Conservation (phyloP, 1,140 invertebrate species). For the Microplitis mediator region DNA sequence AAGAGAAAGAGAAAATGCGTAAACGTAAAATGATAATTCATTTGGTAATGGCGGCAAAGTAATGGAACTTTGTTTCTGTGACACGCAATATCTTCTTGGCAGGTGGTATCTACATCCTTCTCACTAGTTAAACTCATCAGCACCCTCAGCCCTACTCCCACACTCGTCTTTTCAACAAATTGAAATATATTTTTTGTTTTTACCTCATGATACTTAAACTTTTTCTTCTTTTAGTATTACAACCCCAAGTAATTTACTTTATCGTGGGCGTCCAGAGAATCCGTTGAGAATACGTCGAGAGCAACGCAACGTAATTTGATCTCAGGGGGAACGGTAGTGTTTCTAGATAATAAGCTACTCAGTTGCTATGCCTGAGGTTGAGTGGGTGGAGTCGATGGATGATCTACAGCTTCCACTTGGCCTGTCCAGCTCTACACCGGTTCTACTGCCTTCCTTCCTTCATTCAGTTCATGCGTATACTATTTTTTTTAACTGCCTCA, state of each 20-base stretch:
- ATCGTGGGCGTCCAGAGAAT: conserved; percentile 10
- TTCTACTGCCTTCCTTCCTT: conserved; percentile 15
- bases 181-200: too few relatives aligned
- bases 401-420: conserved; percentile 22
- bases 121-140: conserved; percentile 2
- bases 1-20: too few relatives aligned
- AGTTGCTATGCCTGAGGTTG: conserved; percentile 16
- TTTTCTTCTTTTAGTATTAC: too few relatives aligned
- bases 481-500: too few relatives aligned
- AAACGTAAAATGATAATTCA: too few relatives aligned
- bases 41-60: too few relatives aligned
- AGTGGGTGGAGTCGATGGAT: conserved; percentile 32
- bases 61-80: too few relatives aligned
- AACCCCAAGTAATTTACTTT: too few relatives aligned
- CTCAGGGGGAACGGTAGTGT: conserved; percentile 24
- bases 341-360: conserved; percentile 29
- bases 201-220: too few relatives aligned
- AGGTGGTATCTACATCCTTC: too few relatives aligned
- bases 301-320: not conserved
- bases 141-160: not conserved
- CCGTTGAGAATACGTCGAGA: conserved; percentile 21
- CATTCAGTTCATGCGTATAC: not conserved
- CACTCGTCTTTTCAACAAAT: not conserved
- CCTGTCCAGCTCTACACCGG: conserved; percentile 2
- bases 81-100: too few relatives aligned